Percentiles rank a stretch among this genome's conserved stretches.
These are phyloP conservation scores for Drosophila sproati DNA, from an alignment of 1,140 invertebrate genomes.

Conservation along the genomic window DNA sequence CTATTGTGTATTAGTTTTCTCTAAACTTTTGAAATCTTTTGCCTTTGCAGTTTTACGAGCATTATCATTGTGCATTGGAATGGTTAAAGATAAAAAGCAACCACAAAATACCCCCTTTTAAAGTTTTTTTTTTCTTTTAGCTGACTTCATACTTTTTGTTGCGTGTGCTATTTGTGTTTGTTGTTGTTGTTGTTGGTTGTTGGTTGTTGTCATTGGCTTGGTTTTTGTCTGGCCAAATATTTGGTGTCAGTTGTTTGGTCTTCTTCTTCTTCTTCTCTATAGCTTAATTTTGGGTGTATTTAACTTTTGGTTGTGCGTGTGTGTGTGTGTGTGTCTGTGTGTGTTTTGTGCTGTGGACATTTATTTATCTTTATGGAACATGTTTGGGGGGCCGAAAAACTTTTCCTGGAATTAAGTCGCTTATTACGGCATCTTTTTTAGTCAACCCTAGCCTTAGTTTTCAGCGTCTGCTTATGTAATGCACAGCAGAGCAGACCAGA, in stretches of 20 bases:
- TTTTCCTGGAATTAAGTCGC: conserved; percentile 51
- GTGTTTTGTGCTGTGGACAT: conserved; percentile 9
- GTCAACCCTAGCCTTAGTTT: conserved; percentile 18
- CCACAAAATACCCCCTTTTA: conserved; percentile 5
- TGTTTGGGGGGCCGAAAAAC: conserved; percentile 34
- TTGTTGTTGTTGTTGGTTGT: conserved; percentile 32
- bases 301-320: conserved; percentile 32
- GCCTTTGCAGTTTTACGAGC: conserved; percentile 45
- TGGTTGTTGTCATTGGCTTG: conserved; percentile 23
- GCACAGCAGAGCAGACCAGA: not conserved
- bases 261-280: conserved; percentile 46
- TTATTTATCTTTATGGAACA: conserved; percentile 5
- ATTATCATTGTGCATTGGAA: conserved; percentile 10
- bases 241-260: conserved; percentile 51
- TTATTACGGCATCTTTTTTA: conserved; percentile 44
- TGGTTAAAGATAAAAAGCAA: conserved; percentile 5
- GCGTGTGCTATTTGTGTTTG: not conserved
- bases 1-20: conserved; percentile 36
- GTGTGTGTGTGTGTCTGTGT: conserved; percentile 29
- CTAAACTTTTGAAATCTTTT: conserved; percentile 1
- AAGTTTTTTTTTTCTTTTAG: conserved; percentile 3
- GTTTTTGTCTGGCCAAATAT: conserved; percentile 61
- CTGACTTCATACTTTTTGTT: conserved; percentile 15
- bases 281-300: conserved; percentile 55
- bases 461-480: conserved; percentile 33